phyloP scores from a whole-genome alignment of 2,888 invertebrate species.

The Drosophila mercatorum region DNA sequence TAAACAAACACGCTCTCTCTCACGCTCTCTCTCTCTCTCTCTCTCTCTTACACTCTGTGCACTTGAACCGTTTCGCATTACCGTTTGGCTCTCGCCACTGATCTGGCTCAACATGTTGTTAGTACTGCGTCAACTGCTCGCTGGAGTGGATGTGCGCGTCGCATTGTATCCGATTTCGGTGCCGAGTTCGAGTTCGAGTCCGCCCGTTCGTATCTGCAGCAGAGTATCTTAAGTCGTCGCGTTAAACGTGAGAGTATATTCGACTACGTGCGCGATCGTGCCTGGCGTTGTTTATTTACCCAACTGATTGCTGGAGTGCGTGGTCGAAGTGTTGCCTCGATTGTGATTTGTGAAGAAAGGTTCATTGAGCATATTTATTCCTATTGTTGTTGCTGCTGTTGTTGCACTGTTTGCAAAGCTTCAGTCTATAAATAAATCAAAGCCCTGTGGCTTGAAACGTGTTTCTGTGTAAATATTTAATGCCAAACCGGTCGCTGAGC shows the following conservation, averaged over 20 bases:
- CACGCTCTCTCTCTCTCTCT: constrained; percentile 13
- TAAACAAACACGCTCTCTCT: constrained; percentile 13
- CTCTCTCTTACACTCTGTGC: constrained; percentile 5
- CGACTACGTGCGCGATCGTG: constrained; percentile 45
- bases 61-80: constrained; percentile 3
- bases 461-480: constrained; percentile 45
- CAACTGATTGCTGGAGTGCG: constrained; percentile 72
- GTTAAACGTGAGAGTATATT: constrained; percentile 54
- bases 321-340: constrained; percentile 52
- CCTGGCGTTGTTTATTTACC: constrained; percentile 54
- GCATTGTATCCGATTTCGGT: constrained; percentile 19
- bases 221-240: constrained; percentile 22
- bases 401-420: constrained; percentile 24
- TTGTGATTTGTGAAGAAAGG: constrained; percentile 62
- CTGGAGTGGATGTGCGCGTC: constrained; percentile 28
- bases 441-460: constrained; percentile 40
- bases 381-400: constrained; percentile 17
- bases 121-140: constrained; percentile 45
- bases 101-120: constrained; percentile 65
- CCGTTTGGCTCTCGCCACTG: constrained; percentile 47
- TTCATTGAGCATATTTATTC: constrained; percentile 70
- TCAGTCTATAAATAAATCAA: constrained; percentile 66
- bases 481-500: constrained; percentile 53
- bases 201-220: constrained; percentile 20
- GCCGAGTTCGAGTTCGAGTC: constrained; percentile 3